Conservation (phyloP, 2,888 invertebrate genomes). For the Lasioglossum vierecki region DNA sequence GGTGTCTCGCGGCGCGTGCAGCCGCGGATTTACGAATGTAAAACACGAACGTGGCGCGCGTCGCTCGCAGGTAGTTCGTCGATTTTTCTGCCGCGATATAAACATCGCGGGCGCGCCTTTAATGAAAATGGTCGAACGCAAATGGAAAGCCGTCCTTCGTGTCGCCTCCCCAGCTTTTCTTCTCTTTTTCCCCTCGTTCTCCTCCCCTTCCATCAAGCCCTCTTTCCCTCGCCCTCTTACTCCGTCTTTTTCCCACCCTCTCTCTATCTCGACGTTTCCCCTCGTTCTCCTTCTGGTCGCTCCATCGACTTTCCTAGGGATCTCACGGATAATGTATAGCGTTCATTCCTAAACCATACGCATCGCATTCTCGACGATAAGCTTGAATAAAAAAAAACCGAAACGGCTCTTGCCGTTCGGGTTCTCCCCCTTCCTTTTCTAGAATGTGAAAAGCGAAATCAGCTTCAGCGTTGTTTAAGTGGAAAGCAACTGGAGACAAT, state of each 20-base stretch:
- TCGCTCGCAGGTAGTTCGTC: conserved; percentile 27
- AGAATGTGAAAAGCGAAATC: background rate
- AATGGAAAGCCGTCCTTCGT: conserved; percentile 55
- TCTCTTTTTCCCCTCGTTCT: conserved; percentile 28
- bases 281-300: conserved; percentile 51
- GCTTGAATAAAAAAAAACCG: conserved; percentile 21
- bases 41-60: background rate
- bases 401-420: conserved; percentile 30
- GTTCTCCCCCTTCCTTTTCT: background rate
- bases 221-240: background rate
- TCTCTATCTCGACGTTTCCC: conserved; percentile 5
- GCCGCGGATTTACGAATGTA: background rate
- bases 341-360: conserved; percentile 60
- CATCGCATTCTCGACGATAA: conserved; percentile 20
- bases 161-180: conserved; percentile 49
- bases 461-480: background rate
- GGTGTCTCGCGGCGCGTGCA: background rate
- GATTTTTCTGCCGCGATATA: conserved; percentile 30
- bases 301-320: conserved; percentile 63
- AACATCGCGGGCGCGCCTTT: conserved; percentile 46
- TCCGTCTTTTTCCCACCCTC: background rate
- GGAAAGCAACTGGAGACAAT: too few species aligned
- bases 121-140: conserved; percentile 68
- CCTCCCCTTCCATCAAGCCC: background rate
- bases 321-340: conserved; percentile 59